A percentile compares a stretch with the other conserved stretches of the same genome.
Evolutionary conservation across 2,888 invertebrate species (phyloP).

Genomic region (Torymus texanus): DNA sequence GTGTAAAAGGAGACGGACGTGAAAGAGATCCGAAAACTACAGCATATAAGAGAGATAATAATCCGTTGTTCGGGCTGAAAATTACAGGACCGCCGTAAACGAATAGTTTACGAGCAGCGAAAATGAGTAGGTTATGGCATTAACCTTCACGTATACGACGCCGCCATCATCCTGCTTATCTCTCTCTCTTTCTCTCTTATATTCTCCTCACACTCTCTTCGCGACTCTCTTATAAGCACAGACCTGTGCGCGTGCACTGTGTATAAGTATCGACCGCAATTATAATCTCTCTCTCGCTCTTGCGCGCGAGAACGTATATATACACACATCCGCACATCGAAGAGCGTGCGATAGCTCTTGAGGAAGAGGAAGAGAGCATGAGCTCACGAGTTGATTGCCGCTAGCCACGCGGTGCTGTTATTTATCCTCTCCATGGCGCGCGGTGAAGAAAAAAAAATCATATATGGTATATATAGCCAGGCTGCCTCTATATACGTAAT

Average conservation of each 20-base stretch:
- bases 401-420: conserved; percentile 16
- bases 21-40: conserved; percentile 34
- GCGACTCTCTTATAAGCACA: background rate
- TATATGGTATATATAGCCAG: background rate
- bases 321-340: conserved; percentile 12
- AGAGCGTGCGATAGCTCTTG: conserved; percentile 1
- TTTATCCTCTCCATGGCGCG: conserved; percentile 19
- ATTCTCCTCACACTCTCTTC: background rate
- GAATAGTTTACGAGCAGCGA: conserved; percentile 75
- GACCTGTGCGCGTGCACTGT: conserved; percentile 9
- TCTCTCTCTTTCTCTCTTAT: too few relatives aligned
- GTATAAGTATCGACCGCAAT: conserved; percentile 28
- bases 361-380: background rate
- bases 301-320: conserved; percentile 13
- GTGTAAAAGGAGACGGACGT: conserved; percentile 33
- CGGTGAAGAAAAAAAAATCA: background rate
- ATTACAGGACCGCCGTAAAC: conserved; percentile 74
- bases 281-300: conserved; percentile 31
- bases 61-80: conserved; percentile 71
- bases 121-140: conserved; percentile 72
- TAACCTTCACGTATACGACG: conserved; percentile 63
- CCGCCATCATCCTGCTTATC: conserved; percentile 58
- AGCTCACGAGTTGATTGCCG: conserved; percentile 21
- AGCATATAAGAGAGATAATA: conserved; percentile 67
- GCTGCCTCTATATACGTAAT: conserved; percentile 18